Percentiles rank a stretch among this genome's conserved stretches.
phyloP scores from a whole-genome alignment of 2,113 vertebrate genomes.

The Microcebus tavaratra region DNA sequence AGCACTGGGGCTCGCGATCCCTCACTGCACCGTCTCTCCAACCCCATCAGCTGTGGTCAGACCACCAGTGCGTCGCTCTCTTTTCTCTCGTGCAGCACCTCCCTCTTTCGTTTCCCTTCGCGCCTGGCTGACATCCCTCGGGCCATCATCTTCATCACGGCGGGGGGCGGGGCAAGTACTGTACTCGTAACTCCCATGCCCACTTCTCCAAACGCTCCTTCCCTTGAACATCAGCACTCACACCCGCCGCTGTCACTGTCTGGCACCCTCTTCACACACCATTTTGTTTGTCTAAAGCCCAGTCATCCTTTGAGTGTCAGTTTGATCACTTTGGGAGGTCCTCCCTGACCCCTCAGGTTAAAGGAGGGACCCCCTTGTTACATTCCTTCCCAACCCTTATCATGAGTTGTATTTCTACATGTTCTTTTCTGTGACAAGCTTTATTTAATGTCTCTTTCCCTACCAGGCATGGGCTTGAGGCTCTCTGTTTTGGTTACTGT shows the following conservation, averaged over 20 bases:
- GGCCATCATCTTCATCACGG: not conserved
- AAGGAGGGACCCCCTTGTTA: not conserved
- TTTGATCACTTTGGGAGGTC: not conserved
- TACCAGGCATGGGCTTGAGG: not conserved
- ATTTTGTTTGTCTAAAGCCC: not conserved
- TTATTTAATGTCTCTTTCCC: not conserved
- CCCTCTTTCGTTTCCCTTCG: not conserved
- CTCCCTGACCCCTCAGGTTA: not conserved
- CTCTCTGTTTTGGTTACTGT: not conserved
- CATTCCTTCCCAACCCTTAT: not conserved
- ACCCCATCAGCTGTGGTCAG: not conserved
- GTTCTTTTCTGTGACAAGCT: not conserved
- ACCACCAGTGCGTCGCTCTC: fast-evolving
- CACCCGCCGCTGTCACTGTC: not conserved
- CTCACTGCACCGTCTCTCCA: not conserved
- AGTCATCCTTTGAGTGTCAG: not conserved
- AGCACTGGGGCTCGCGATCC: no score
- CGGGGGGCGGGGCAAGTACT: not conserved
- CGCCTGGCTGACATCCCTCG: not conserved
- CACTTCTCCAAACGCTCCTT: not conserved
- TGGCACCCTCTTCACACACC: not conserved
- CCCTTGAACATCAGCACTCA: not conserved
- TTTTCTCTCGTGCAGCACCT: not conserved
- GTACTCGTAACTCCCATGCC: not conserved
- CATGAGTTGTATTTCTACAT: not conserved